phyloP scores from a whole-genome alignment of 2,888 invertebrate genomes.

The Entomobrya multifasciata region DNA sequence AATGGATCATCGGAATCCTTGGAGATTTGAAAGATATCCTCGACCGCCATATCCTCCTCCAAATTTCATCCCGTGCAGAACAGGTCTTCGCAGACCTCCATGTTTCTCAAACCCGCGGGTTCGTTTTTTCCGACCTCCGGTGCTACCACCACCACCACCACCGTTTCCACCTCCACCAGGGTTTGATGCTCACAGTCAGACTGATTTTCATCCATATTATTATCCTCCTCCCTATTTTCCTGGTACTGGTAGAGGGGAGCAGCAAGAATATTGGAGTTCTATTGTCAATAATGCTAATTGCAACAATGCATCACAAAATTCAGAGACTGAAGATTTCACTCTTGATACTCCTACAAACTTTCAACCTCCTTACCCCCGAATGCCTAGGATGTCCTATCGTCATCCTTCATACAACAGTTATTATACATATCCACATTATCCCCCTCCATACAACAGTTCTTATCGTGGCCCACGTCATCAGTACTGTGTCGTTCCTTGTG shows the following conservation, averaged over 20 bases:
- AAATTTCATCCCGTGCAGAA: neutral
- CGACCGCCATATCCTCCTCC: neutral
- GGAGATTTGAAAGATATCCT: constrained; percentile 1
- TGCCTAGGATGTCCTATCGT: neutral
- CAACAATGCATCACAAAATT: too few species aligned
- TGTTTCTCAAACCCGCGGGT: neutral
- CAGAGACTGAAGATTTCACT: too few species aligned
- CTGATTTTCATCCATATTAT: too few species aligned
- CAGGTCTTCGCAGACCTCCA: neutral
- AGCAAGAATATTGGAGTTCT: constrained; percentile 34
- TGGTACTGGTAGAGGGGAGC: neutral
- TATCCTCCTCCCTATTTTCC: too few species aligned
- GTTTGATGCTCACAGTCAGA: neutral
- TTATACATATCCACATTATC: too few species aligned
- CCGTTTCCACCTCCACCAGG: neutral
- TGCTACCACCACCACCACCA: constrained; percentile 1
- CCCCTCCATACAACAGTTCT: neutral
- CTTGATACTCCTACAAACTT: too few species aligned
- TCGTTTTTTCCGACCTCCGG: constrained; percentile 1
- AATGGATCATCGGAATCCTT: neutral
- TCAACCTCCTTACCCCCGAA: neutral
- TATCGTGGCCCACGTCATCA: neutral
- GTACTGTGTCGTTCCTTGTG: neutral
- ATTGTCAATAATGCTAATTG: constrained; percentile 15
- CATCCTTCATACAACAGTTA: too few species aligned